phyloP scores from a whole-genome alignment of 2,888 invertebrate species.

The Cryptops parisi region DNA sequence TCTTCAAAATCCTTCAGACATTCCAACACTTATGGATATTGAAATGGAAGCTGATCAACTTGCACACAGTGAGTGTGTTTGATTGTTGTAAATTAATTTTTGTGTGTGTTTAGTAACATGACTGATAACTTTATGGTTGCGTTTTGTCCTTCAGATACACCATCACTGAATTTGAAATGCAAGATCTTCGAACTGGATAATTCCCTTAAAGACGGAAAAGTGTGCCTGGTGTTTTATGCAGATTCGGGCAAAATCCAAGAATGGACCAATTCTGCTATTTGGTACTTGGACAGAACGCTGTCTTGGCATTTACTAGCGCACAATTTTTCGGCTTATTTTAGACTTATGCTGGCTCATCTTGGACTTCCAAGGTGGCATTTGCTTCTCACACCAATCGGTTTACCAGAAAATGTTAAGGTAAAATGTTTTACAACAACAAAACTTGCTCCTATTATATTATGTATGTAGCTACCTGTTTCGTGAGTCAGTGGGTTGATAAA shows the following conservation, averaged over 20 bases:
- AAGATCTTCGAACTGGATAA: conserved; percentile 5
- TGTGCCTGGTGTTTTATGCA: conserved; percentile 6
- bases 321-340: conserved; percentile 1
- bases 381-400: conserved; percentile 2
- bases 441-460: too few relatives aligned
- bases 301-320: not conserved
- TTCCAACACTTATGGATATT: not conserved
- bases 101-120: not conserved
- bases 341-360: not conserved
- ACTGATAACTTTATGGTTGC: not conserved
- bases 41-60: not conserved
- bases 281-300: conserved; percentile 4
- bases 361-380: conserved; percentile 5
- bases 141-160: not conserved
- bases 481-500: too few relatives aligned
- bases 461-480: too few relatives aligned
- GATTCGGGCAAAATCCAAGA: conserved; percentile 1
- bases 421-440: too few relatives aligned
- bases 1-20: not conserved
- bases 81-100: too few relatives aligned
- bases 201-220: not conserved
- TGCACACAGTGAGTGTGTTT: too few relatives aligned
- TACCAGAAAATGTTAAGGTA: not conserved
- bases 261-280: not conserved
- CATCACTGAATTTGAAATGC: conserved; percentile 1